Evolutionary conservation across 2,888 invertebrate genomes (phyloP).

Genomic region (Antheraea yamamai): DNA sequence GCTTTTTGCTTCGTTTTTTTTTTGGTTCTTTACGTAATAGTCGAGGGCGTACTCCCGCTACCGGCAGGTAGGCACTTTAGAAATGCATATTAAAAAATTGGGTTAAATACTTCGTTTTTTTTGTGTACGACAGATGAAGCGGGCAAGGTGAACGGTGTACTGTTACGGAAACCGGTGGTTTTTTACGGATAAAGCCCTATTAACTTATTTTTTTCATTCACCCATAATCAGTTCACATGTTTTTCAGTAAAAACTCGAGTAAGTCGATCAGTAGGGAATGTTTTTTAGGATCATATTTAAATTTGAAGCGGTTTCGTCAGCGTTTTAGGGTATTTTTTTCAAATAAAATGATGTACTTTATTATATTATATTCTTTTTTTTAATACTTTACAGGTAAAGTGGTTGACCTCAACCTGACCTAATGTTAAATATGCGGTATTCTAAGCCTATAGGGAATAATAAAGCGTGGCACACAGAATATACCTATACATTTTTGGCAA

Average conservation of each 20-base stretch:
- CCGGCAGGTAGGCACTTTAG: constrained; percentile 75
- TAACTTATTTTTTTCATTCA: constrained; percentile 59
- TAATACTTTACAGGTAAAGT: neutral
- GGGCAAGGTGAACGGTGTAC: constrained; percentile 75
- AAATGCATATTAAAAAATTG: constrained; percentile 63
- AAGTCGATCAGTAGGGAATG: constrained; percentile 29
- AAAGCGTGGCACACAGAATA: neutral
- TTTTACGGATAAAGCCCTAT: constrained; percentile 69
- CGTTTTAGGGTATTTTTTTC: neutral
- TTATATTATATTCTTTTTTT: neutral
- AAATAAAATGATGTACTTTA: neutral
- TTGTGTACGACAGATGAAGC: constrained; percentile 63
- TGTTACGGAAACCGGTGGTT: constrained; percentile 77
- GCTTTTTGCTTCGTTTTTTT: constrained; percentile 23
- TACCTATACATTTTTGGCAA: neutral
- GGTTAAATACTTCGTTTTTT: constrained; percentile 68
- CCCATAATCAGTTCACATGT: constrained; percentile 64
- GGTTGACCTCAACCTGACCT: neutral
- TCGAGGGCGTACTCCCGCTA: constrained; percentile 65
- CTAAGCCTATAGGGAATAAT: neutral
- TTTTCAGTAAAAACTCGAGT: constrained; percentile 38
- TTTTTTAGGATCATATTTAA: constrained; percentile 11
- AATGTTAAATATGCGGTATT: neutral
- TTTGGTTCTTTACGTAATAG: constrained; percentile 40
- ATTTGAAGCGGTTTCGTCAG: neutral